Evolutionary conservation across 2,797 vertebrate genomes (phyloP).

Genomic region (Manis javanica): DNA sequence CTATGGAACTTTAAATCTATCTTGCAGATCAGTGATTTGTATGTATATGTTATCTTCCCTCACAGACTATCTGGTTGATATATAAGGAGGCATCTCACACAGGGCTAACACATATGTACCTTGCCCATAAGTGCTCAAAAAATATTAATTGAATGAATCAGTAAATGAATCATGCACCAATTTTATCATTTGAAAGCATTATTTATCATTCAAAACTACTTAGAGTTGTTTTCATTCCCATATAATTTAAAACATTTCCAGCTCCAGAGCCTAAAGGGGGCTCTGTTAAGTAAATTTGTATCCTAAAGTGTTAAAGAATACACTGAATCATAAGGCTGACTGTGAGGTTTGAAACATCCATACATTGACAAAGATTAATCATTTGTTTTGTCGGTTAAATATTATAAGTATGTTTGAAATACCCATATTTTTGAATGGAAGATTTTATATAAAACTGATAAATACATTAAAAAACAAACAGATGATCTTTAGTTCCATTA

Average conservation of each 20-base stretch:
- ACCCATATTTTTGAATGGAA: slow-evolving; percentile 43
- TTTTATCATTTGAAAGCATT: slow-evolving; percentile 44
- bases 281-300: slow-evolving; percentile 29
- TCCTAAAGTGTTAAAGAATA: slow-evolving; percentile 30
- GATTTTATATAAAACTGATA: slow-evolving; percentile 10
- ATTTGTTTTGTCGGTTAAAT: slow-evolving; percentile 2
- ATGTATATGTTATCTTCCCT: not conserved
- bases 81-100: not conserved
- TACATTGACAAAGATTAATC: not conserved
- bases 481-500: not conserved
- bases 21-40: slow-evolving; percentile 7
- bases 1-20: not conserved
- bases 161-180: not conserved
- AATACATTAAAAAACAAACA: not conserved
- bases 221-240: slow-evolving; percentile 37
- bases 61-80: not conserved
- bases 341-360: not conserved
- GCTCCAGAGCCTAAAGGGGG: not conserved
- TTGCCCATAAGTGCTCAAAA: not conserved
- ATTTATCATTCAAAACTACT: slow-evolving; percentile 30
- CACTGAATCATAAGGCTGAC: not conserved
- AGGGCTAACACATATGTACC: not conserved
- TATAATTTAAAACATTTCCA: slow-evolving; percentile 47
- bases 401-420: slow-evolving; percentile 51
- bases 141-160: slow-evolving; percentile 34